Conservation (phyloP, 2,797 vertebrate genomes). For the Poecilia picta region DNA sequence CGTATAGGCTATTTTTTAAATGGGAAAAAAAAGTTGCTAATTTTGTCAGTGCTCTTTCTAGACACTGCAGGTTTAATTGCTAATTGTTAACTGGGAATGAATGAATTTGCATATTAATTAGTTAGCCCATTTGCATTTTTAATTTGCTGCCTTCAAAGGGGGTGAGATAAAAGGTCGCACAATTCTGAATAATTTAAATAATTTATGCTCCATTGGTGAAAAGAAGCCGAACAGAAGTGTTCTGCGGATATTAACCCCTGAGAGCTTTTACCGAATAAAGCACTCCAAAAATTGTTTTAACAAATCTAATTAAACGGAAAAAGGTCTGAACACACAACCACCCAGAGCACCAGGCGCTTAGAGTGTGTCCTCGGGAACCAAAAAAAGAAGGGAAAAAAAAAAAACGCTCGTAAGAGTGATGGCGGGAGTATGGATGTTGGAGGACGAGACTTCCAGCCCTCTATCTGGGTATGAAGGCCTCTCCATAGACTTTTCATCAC, state of each 20-base stretch:
- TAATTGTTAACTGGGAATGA: constrained; percentile 99
- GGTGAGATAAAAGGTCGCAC: constrained; percentile 99
- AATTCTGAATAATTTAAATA: constrained; percentile 99
- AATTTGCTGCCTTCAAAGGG: constrained; percentile 99
- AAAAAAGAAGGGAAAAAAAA: constrained; percentile 59
- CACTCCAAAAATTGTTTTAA: constrained; percentile 90
- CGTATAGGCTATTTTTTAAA: constrained; percentile 94
- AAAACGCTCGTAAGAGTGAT: constrained; percentile 74
- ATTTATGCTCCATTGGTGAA: constrained; percentile 99
- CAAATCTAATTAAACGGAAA: constrained; percentile 91
- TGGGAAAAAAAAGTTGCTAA: constrained; percentile 99
- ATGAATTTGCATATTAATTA: constrained; percentile 99
- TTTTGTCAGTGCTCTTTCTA: constrained; percentile 99
- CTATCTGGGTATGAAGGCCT: constrained; percentile 77
- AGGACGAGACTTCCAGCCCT: constrained; percentile 75
- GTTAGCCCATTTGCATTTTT: constrained; percentile 99
- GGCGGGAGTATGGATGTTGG: constrained; percentile 67
- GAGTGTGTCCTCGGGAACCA: constrained; percentile 80
- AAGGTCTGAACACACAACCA: constrained; percentile 84
- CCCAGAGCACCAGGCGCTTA: constrained; percentile 78
- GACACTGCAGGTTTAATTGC: constrained; percentile 99
- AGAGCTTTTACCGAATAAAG: constrained; percentile 90
- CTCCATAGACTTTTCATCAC: constrained; percentile 76
- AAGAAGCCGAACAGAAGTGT: constrained; percentile 99
- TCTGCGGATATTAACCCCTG: constrained; percentile 99